Evolutionary conservation across 2,113 vertebrate genomes (phyloP), one percentile per base, ranked within the genome.

Genomic region (Tachuris rubrigastra): DNA sequence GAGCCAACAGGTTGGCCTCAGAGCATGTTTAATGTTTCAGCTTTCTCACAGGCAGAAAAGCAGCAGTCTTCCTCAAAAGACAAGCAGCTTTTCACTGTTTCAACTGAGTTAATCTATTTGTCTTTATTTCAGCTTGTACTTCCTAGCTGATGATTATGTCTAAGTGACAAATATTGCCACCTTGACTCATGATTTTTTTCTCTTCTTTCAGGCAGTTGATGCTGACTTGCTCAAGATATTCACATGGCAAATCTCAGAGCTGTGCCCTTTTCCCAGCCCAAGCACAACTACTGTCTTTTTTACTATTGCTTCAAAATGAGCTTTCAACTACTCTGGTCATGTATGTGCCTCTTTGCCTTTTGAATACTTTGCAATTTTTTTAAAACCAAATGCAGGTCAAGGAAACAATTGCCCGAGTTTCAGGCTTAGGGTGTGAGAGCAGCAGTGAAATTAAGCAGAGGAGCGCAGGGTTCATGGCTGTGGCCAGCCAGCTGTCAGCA

Each of bases 381-480:
- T 8, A 53, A 35, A 59, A 66, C 3, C 0, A 2, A 81, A 74
- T 33, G 17, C 25, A 60, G n/a, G 80, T 14, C 33, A 62, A 92
- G 71, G 30, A 49, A 56, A 65, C 52, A 85, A 33, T 15, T 4
- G 25, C 19, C n/a, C 9, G 8, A 71, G 74, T 78, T 95, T 73
- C 47, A 77, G 21, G 50, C 22, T 78, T 63, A 28, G 42, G 50
- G 37, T 60, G 24, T 2, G 5, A 71, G 11, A 71, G 52, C 5
- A 74, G 23, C 76, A 81, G 24, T 5, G 25, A 69, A 81, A 81
- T 33, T 42, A 87, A 77, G 65, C 25, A 78, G 60, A 87, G 8
- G 28, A 55, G 20, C 3, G 2, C 0, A 0, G 19, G 8, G 30
- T 44, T 76, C 31, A 7, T 7, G 28, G 52, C 6, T 74, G 56